Evolutionary conservation across 2,888 invertebrate genomes (phyloP).

Genomic region (Lochmaea crataegi): DNA sequence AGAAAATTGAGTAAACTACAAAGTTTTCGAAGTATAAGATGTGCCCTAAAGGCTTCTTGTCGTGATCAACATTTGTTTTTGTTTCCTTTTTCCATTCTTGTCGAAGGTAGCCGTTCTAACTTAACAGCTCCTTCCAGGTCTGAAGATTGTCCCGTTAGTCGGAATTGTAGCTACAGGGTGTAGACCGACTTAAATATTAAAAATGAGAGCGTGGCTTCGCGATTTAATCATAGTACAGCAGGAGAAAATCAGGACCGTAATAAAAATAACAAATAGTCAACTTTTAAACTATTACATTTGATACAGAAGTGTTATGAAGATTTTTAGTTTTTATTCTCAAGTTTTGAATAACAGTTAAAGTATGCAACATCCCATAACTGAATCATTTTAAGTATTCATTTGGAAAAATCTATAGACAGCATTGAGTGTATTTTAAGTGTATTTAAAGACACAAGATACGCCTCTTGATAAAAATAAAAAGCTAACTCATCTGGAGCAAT

Average conservation of each 20-base stretch:
- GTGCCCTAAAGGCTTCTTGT: constrained; percentile 24
- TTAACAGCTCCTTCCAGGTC: constrained; percentile 32
- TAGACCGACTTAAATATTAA: constrained; percentile 31
- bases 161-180: constrained; percentile 38
- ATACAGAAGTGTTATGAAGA: too few relatives aligned
- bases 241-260: constrained; percentile 8
- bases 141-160: constrained; percentile 37
- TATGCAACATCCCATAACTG: too few relatives aligned
- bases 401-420: too few relatives aligned
- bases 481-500: too few relatives aligned
- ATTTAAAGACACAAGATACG: too few relatives aligned
- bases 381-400: too few relatives aligned
- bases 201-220: constrained; percentile 40
- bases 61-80: constrained; percentile 31
- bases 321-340: too few relatives aligned
- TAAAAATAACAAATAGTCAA: background rate
- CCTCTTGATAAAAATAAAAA: too few relatives aligned
- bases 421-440: too few relatives aligned
- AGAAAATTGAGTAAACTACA: constrained; percentile 30
- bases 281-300: background rate
- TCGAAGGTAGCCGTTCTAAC: constrained; percentile 29
- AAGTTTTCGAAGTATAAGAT: constrained; percentile 26
- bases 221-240: constrained; percentile 34
- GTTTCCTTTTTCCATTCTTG: constrained; percentile 21
- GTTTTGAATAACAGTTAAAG: too few relatives aligned